A percentile compares a stretch with the other conserved stretches of the same genome.
These are phyloP conservation scores for Zapornia atra DNA, from an alignment of 2,113 vertebrate species.

Conservation along the genomic window DNA sequence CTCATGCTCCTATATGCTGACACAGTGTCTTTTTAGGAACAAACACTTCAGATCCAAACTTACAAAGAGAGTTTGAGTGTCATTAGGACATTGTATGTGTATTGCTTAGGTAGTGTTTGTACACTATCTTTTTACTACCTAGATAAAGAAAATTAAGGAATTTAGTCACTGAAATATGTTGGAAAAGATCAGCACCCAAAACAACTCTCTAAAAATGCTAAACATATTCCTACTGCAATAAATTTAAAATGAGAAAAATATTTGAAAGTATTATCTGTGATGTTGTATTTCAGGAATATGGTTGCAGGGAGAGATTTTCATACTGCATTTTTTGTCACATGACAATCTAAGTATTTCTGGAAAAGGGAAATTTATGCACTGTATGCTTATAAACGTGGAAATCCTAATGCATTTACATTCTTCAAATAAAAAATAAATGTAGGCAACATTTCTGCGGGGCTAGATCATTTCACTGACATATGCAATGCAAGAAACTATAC, in stretches of 20 bases:
- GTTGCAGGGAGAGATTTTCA: neutral
- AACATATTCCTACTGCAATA: constrained; percentile 6
- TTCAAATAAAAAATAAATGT: neutral
- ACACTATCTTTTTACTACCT: neutral
- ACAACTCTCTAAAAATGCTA: neutral
- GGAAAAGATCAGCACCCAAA: neutral
- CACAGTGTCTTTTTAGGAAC: neutral
- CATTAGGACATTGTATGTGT: neutral
- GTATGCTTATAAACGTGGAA: constrained; percentile 22
- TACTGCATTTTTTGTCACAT: constrained; percentile 42
- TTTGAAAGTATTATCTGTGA: constrained; percentile 6
- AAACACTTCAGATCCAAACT: neutral
- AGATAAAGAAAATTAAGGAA: constrained; percentile 26
- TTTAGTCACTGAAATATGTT: neutral
- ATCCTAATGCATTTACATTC: constrained; percentile 14
- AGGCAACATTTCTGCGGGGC: neutral
- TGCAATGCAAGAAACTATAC: constrained; percentile 7
- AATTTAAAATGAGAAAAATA: neutral
- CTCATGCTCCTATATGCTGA: neutral
- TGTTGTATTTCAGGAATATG: constrained; percentile 48
- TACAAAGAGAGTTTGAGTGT: neutral
- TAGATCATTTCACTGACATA: constrained; percentile 29
- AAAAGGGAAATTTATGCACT: neutral
- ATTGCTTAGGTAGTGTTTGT: neutral
- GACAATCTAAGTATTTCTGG: constrained; percentile 46